A percentile compares a stretch with the other conserved stretches of the same genome.
Conservation (phyloP, 2,888 invertebrate species). For the Bugula neritina region DNA sequence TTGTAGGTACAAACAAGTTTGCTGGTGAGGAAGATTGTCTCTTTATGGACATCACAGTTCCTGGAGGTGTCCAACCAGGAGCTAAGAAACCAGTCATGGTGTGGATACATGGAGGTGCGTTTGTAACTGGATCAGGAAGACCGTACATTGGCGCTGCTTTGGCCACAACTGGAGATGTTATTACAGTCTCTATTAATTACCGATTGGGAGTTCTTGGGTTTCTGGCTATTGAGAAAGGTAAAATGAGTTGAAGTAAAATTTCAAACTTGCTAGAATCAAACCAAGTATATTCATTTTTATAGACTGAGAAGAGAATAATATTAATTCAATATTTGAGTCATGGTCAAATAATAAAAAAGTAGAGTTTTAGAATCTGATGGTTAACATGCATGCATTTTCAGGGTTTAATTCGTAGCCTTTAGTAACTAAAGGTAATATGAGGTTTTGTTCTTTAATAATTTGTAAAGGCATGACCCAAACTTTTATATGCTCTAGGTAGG, state of each 20-base stretch:
- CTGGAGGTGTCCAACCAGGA: conserved; percentile 11
- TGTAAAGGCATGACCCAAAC: too few species aligned
- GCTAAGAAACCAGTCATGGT: conserved; percentile 22
- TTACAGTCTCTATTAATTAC: background rate
- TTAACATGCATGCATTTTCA: too few species aligned
- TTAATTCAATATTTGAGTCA: too few species aligned
- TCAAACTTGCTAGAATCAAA: too few species aligned
- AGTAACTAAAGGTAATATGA: too few species aligned
- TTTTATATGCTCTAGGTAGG: too few species aligned
- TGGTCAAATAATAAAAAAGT: too few species aligned
- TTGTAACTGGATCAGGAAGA: background rate
- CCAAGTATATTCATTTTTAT: too few species aligned
- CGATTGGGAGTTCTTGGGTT: conserved; percentile 1
- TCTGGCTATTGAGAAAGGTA: background rate
- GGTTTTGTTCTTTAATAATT: too few species aligned
- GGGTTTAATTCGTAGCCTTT: too few species aligned
- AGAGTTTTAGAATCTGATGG: too few species aligned
- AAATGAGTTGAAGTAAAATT: background rate
- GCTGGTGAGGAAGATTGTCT: conserved; percentile 16
- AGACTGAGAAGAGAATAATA: too few species aligned
- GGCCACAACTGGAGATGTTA: conserved; percentile 3
- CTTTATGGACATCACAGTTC: conserved; percentile 7
- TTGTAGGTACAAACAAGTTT: background rate
- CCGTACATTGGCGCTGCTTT: background rate
- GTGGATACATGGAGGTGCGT: conserved; percentile 22